Percentiles rank a stretch among this genome's conserved stretches.
These are phyloP conservation scores for Tenthredo distinguenda DNA, from an alignment of 2,888 invertebrate species.

Conservation along the genomic window DNA sequence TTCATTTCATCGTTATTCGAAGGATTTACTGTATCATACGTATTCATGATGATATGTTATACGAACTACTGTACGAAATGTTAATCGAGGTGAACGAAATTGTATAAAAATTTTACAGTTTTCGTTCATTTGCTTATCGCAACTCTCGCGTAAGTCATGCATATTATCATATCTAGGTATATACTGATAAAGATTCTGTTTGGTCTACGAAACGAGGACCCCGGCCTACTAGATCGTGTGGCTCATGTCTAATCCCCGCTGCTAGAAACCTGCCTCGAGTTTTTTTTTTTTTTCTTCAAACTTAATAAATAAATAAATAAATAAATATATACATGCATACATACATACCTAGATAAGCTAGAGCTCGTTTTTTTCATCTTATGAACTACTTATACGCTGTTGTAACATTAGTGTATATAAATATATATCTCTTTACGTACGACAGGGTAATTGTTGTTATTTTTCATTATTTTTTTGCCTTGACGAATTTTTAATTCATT, in stretches of 20 bases:
- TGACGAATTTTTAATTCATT: neutral
- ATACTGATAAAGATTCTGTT: neutral
- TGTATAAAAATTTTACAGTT: neutral
- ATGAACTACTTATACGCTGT: neutral
- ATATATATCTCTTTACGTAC: neutral
- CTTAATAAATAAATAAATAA: too few species aligned
- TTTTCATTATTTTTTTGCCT: neutral
- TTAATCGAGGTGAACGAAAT: neutral
- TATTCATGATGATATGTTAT: neutral
- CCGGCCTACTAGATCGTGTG: conserved; percentile 37
- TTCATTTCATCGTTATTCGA: neutral
- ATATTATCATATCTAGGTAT: neutral
- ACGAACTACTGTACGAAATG: too few species aligned
- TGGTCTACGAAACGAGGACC: neutral
- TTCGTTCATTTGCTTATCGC: neutral
- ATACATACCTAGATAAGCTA: neutral
- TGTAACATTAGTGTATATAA: neutral
- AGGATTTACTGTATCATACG: neutral
- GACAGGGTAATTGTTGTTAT: neutral
- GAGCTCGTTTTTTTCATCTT: neutral
- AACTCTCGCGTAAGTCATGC: neutral
- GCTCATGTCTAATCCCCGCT: conserved; percentile 47
- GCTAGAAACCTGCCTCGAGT: conserved; percentile 41
- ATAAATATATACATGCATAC: neutral
- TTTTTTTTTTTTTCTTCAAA: conserved; percentile 32